Percentiles rank a stretch among this genome's conserved stretches.
Conservation (phyloP, 1,140 invertebrate species). For the Lethrus apterus region DNA sequence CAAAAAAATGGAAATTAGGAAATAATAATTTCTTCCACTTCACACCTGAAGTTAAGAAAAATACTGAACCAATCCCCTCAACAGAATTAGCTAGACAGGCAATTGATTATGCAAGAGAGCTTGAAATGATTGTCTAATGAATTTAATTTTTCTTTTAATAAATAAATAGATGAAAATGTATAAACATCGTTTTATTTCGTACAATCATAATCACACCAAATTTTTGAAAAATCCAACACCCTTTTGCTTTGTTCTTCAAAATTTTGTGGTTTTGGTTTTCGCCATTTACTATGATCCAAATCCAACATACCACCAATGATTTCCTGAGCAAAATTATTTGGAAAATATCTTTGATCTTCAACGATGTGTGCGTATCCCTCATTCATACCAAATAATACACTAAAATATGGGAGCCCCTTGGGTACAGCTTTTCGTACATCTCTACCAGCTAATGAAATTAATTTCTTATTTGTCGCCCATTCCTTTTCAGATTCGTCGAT, state of each 20-base stretch:
- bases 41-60: slow-evolving; percentile 58
- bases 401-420: slow-evolving; percentile 91
- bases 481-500: slow-evolving; percentile 89
- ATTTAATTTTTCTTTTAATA: slow-evolving; percentile 12
- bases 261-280: slow-evolving; percentile 66
- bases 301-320: slow-evolving; percentile 92
- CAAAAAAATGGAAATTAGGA: slow-evolving; percentile 67
- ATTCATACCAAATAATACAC: slow-evolving; percentile 84
- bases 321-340: slow-evolving; percentile 88
- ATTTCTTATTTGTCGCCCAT: slow-evolving; percentile 92
- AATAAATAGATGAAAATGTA: neutral
- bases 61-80: slow-evolving; percentile 80
- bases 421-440: slow-evolving; percentile 77
- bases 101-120: slow-evolving; percentile 94
- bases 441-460: slow-evolving; percentile 70
- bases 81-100: slow-evolving; percentile 84
- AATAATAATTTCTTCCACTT: slow-evolving; percentile 78
- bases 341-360: slow-evolving; percentile 86
- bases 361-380: slow-evolving; percentile 93
- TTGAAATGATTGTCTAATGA: slow-evolving; percentile 97
- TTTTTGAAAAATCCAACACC: slow-evolving; percentile 56
- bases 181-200: slow-evolving; percentile 18
- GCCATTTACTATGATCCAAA: slow-evolving; percentile 75
- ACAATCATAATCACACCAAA: slow-evolving; percentile 59
- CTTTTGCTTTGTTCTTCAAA: slow-evolving; percentile 64